Percentiles rank a stretch among this genome's conserved stretches.
phyloP scores from a whole-genome alignment of 2,888 invertebrate species.

The Oscheius sp. region DNA sequence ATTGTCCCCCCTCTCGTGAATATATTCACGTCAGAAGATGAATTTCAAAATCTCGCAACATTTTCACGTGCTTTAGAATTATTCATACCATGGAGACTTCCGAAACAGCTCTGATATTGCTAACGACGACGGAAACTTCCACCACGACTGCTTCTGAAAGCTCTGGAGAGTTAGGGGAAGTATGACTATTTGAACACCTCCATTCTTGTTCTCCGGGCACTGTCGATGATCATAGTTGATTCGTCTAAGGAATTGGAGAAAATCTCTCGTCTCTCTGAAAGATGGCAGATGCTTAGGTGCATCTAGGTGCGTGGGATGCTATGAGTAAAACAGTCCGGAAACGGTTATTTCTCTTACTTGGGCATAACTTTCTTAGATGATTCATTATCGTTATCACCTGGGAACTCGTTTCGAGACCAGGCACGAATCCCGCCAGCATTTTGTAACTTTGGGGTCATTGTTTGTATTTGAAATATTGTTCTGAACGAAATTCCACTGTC shows the following conservation, averaged over 20 bases:
- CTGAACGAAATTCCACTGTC: too few species aligned
- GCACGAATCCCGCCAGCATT: too few species aligned
- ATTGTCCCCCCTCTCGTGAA: not conserved
- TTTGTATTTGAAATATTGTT: too few species aligned
- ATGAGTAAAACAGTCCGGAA: too few species aligned
- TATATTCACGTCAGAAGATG: too few species aligned
- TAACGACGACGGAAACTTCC: conserved; percentile 68
- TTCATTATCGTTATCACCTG: too few species aligned
- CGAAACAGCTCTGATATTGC: conserved; percentile 71
- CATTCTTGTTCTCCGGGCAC: conserved; percentile 63
- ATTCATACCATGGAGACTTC: conserved; percentile 70
- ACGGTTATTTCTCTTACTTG: too few species aligned
- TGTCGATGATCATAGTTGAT: conserved; percentile 71
- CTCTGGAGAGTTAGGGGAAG: not conserved
- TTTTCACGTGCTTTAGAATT: not conserved
- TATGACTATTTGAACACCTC: conserved; percentile 41
- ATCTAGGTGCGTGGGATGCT: too few species aligned
- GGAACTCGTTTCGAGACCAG: too few species aligned
- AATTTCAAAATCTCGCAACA: not conserved
- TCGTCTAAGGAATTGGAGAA: conserved; percentile 64
- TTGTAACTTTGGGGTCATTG: too few species aligned
- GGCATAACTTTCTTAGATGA: too few species aligned
- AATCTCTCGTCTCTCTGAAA: conserved; percentile 66
- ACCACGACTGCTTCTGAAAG: conserved; percentile 62
- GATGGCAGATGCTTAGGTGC: too few species aligned